Conservation (phyloP, 2,888 invertebrate species). For the Drosophila nigritarsus region DNA sequence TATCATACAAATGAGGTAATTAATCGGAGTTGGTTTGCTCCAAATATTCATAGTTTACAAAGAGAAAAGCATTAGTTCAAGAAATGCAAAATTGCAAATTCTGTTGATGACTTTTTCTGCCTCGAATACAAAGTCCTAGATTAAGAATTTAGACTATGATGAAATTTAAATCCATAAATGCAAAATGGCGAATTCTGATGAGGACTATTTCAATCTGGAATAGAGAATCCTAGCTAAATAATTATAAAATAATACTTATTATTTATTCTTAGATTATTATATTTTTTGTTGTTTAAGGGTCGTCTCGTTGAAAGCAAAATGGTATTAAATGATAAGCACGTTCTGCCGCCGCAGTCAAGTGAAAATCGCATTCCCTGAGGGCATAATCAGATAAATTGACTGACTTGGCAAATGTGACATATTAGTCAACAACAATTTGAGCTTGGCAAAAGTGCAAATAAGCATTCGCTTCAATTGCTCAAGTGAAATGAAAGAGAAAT, state of each 20-base stretch:
- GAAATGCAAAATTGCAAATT: background rate
- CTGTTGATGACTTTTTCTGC: background rate
- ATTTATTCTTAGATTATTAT: background rate
- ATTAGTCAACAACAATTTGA: conserved; percentile 83
- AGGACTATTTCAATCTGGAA: background rate
- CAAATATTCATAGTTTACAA: background rate
- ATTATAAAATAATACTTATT: background rate
- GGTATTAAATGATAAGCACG: conserved; percentile 62
- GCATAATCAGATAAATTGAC: conserved; percentile 56
- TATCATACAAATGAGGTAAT: conserved; percentile 53
- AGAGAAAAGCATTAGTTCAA: background rate
- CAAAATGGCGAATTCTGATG: background rate
- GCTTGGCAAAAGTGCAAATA: conserved; percentile 83
- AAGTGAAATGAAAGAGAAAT: conserved; percentile 84
- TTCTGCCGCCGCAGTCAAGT: conserved; percentile 52
- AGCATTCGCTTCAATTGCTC: conserved; percentile 78
- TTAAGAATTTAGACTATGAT: too few relatives aligned
- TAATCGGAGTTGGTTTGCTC: conserved; percentile 8
- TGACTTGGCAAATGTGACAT: conserved; percentile 82
- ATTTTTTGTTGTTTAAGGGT: background rate
- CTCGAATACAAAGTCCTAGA: background rate
- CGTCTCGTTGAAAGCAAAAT: conserved; percentile 25
- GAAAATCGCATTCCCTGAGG: conserved; percentile 47
- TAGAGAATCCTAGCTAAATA: background rate
- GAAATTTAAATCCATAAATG: background rate